These are phyloP conservation scores for Salvelinus namaycush DNA, from an alignment of 2,113 vertebrate genomes.

Conservation along the genomic window DNA sequence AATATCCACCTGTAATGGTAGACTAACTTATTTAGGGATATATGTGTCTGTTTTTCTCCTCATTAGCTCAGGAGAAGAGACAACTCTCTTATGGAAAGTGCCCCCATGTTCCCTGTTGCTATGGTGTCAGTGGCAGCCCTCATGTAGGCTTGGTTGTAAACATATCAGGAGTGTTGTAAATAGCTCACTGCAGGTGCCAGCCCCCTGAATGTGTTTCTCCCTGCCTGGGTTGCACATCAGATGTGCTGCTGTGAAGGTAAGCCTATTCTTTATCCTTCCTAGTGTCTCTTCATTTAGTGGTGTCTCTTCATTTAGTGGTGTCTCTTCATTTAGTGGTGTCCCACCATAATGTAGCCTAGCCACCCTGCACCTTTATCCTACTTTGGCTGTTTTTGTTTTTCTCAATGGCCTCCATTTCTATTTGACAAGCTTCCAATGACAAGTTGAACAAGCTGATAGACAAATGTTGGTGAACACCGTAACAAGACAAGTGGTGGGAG, in stretches of 20 bases:
- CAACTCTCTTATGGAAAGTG: constrained; percentile 42
- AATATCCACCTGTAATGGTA: constrained; percentile 1
- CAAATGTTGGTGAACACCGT: constrained; percentile 55
- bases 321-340: not conserved
- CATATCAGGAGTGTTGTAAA: constrained; percentile 75
- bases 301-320: not conserved
- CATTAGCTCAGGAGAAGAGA: constrained; percentile 45
- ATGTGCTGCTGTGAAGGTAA: constrained; percentile 22
- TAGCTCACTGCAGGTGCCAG: constrained; percentile 61
- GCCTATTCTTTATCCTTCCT: constrained; percentile 16
- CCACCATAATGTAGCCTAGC: not conserved
- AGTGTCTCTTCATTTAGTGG: not conserved
- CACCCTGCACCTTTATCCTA: not conserved
- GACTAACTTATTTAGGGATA: not conserved
- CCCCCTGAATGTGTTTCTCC: constrained; percentile 33
- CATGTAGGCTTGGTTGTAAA: constrained; percentile 75
- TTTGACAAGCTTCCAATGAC: constrained; percentile 49
- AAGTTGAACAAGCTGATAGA: constrained; percentile 61
- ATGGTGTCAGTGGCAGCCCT: constrained; percentile 73
- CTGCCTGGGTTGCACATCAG: constrained; percentile 41
- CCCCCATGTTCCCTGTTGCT: constrained; percentile 66
- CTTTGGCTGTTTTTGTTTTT: constrained; percentile 1
- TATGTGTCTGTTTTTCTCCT: constrained; percentile 24
- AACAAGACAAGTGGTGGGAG: constrained; percentile 49
- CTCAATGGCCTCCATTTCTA: constrained; percentile 42